Conservation (phyloP, 2,797 vertebrate genomes). For the Bucorvus abyssinicus region DNA sequence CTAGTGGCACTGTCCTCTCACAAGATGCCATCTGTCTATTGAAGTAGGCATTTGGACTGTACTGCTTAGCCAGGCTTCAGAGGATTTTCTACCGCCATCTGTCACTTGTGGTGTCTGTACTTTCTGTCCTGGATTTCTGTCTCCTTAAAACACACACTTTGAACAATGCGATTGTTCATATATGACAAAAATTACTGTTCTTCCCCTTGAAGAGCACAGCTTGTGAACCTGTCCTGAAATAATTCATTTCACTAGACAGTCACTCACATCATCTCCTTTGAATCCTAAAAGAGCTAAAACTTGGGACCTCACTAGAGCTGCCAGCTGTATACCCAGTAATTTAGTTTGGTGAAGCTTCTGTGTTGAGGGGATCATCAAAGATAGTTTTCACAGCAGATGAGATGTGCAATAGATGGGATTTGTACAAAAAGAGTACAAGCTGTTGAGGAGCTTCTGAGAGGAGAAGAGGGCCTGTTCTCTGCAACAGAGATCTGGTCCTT, state of each 20-base stretch:
- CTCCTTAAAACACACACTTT: background rate
- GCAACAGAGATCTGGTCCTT: background rate
- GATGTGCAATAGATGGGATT: background rate
- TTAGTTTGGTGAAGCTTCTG: background rate
- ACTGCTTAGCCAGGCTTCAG: background rate
- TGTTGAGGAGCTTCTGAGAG: background rate
- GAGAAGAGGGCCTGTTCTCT: background rate
- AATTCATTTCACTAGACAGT: background rate
- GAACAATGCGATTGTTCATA: background rate
- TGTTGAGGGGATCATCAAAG: background rate
- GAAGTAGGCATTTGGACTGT: background rate
- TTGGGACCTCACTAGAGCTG: background rate
- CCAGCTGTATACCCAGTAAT: background rate
- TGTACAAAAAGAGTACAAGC: background rate
- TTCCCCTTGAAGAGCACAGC: background rate
- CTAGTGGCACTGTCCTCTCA: background rate
- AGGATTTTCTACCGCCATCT: background rate
- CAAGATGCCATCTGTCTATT: background rate
- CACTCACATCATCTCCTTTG: background rate
- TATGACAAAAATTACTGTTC: background rate
- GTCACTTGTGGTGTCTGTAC: fast-evolving
- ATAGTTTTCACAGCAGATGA: background rate
- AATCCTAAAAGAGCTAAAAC: background rate
- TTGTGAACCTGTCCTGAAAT: background rate
- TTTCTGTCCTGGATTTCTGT: background rate